These are phyloP conservation scores for Megamerina dolium DNA, from an alignment of 2,888 invertebrate species.

Conservation along the genomic window DNA sequence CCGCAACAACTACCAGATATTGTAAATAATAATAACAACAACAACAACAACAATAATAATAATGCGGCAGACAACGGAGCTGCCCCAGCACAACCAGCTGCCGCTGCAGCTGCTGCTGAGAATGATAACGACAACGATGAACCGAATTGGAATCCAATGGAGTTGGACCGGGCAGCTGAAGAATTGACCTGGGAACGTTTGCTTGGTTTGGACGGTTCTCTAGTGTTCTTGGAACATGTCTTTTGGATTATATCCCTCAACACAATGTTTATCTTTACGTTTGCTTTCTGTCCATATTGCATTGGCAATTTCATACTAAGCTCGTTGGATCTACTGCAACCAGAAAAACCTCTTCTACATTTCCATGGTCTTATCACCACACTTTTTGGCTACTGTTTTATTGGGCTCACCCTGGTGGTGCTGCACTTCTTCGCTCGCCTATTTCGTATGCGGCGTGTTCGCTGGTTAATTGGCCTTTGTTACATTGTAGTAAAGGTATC, in stretches of 20 bases:
- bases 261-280: slow-evolving; percentile 92
- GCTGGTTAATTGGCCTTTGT: slow-evolving; percentile 83
- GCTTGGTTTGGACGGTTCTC: slow-evolving; percentile 90
- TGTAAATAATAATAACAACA: slow-evolving; percentile 16
- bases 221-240: slow-evolving; percentile 96
- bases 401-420: slow-evolving; percentile 75
- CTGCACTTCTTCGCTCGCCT: slow-evolving; percentile 79
- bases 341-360: slow-evolving; percentile 58
- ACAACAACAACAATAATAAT: slow-evolving; percentile 14
- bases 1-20: slow-evolving; percentile 58
- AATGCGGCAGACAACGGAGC: slow-evolving; percentile 36
- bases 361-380: slow-evolving; percentile 92
- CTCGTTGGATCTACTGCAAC: slow-evolving; percentile 54
- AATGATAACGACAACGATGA: slow-evolving; percentile 46
- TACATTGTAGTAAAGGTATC: slow-evolving; percentile 81
- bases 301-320: slow-evolving; percentile 82
- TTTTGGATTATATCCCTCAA: slow-evolving; percentile 99
- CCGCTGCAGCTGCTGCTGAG: slow-evolving; percentile 48
- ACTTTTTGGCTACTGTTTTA: slow-evolving; percentile 85
- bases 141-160: slow-evolving; percentile 95
- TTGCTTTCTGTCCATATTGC: slow-evolving; percentile 95
- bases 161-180: slow-evolving; percentile 96
- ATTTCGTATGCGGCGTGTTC: slow-evolving; percentile 71
- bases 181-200: slow-evolving; percentile 98
- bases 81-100: slow-evolving; percentile 51